A percentile compares a stretch with the other conserved stretches of the same genome.
These are phyloP conservation scores for Alentia gelatinosa DNA, from an alignment of 2,888 invertebrate genomes.

Conservation along the genomic window DNA sequence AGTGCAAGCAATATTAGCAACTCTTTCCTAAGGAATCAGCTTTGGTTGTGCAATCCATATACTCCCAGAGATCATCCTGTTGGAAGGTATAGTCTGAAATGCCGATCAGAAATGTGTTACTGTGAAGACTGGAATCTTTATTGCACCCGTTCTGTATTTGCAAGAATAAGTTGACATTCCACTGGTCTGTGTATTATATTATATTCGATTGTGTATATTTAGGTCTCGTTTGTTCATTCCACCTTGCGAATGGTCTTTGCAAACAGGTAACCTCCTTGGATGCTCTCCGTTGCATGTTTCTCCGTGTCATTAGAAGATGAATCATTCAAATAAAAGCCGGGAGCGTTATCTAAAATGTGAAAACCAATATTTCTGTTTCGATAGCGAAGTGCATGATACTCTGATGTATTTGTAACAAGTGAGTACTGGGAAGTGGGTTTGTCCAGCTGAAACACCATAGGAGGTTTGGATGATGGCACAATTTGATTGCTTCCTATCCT, in stretches of 20 bases:
- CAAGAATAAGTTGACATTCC: conserved; percentile 21
- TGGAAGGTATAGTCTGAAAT: background rate
- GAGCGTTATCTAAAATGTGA: background rate
- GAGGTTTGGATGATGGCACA: background rate
- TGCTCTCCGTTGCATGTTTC: background rate
- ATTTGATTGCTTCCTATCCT: conserved; percentile 6
- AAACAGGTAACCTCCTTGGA: background rate
- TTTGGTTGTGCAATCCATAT: background rate
- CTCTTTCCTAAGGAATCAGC: background rate
- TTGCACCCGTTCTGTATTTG: background rate
- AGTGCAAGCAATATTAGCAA: conserved; percentile 16
- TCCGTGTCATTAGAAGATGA: background rate
- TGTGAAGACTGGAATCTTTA: background rate
- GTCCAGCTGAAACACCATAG: background rate
- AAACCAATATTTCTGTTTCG: background rate
- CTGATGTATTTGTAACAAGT: background rate
- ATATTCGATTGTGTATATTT: conserved; percentile 10
- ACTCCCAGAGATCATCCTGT: background rate
- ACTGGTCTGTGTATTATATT: background rate
- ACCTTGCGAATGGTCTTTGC: background rate
- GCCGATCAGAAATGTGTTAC: background rate
- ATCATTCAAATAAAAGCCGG: background rate
- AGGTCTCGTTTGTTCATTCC: conserved; percentile 2
- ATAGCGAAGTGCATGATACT: background rate
- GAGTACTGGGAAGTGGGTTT: background rate